Conservation (phyloP, 2,888 invertebrate species). For the Lasioglossum morio region DNA sequence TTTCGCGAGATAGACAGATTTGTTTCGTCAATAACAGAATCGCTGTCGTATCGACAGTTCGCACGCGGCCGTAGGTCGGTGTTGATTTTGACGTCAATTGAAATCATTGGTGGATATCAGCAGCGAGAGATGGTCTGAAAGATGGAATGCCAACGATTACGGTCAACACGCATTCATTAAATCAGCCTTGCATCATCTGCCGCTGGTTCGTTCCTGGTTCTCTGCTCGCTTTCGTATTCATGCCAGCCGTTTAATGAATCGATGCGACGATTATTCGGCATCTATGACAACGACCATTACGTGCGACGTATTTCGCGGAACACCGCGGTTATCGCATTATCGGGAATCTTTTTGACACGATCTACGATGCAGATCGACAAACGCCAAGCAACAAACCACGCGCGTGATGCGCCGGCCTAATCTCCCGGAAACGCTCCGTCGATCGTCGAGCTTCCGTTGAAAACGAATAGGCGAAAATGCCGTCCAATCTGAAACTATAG, state of each 20-base stretch:
- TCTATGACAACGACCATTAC: neutral
- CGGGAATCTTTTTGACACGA: neutral
- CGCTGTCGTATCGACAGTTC: slow-evolving; percentile 9
- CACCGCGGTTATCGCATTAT: neutral
- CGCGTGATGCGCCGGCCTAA: neutral
- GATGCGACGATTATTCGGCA: slow-evolving; percentile 25
- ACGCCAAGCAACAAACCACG: neutral
- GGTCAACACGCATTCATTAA: slow-evolving; percentile 29
- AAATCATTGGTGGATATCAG: slow-evolving; percentile 1
- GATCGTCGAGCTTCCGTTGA: neutral
- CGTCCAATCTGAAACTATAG: neutral
- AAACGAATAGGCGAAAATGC: neutral
- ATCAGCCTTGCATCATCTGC: slow-evolving; percentile 13
- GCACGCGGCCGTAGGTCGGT: neutral
- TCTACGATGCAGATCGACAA: slow-evolving; percentile 8
- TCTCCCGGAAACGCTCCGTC: neutral
- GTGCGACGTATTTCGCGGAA: neutral
- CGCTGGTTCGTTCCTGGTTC: neutral
- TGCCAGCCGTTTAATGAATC: slow-evolving; percentile 13
- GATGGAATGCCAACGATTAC: slow-evolving; percentile 15
- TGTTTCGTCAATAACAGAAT: neutral
- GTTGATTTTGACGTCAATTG: slow-evolving; percentile 15
- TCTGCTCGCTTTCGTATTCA: neutral
- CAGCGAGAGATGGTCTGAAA: neutral
- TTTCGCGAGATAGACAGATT: neutral